phyloP scores from a whole-genome alignment of 2,888 invertebrate genomes.

The Macrophya alboannulata region DNA sequence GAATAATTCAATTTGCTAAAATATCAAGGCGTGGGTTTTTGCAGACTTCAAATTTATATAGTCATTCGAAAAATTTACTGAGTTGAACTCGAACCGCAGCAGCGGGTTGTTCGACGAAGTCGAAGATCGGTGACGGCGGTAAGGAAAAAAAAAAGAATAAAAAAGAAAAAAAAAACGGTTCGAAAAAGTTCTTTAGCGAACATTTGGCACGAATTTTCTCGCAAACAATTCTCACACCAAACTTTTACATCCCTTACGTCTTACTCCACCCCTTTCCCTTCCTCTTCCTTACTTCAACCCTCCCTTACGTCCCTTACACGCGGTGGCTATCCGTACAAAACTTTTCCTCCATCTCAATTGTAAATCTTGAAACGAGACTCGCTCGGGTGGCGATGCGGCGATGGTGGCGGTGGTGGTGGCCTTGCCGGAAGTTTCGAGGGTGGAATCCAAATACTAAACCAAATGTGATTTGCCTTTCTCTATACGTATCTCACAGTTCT shows the following conservation, averaged over 20 bases:
- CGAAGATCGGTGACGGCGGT: constrained; percentile 15
- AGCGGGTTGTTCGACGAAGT: background rate
- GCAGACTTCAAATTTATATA: background rate
- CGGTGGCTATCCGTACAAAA: constrained; percentile 18
- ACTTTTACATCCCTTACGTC: constrained; percentile 14
- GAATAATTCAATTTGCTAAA: background rate
- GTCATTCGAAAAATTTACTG: background rate
- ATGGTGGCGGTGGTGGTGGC: background rate
- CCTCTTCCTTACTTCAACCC: background rate
- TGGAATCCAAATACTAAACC: constrained; percentile 11
- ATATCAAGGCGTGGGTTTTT: background rate
- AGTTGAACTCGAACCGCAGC: background rate
- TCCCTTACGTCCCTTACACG: constrained; percentile 5
- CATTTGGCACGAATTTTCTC: constrained; percentile 37
- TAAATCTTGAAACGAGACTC: constrained; percentile 22
- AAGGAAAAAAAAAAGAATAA: background rate
- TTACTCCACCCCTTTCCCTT: background rate
- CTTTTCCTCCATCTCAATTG: constrained; percentile 40
- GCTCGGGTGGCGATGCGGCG: background rate
- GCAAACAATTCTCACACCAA: constrained; percentile 25
- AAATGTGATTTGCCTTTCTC: background rate
- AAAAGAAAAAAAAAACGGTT: background rate
- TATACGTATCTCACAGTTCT: background rate
- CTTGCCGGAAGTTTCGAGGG: constrained; percentile 28
- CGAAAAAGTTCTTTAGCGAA: constrained; percentile 5